Percentiles rank a stretch among this genome's conserved stretches.
Conservation (phyloP, 2,113 vertebrate species). For the Silurus meridionalis region DNA sequence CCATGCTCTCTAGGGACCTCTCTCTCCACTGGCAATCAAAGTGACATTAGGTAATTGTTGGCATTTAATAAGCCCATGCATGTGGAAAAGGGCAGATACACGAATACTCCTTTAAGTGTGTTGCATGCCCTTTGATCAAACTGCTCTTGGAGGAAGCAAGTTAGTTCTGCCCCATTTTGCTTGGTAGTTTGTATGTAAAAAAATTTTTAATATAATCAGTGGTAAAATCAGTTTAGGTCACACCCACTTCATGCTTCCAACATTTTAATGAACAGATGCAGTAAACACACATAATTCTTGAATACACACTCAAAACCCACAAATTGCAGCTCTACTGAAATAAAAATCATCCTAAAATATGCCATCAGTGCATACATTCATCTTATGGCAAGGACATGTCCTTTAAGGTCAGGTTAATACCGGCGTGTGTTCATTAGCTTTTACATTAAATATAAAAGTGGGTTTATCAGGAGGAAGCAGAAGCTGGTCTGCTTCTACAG, state of each 20-base stretch:
- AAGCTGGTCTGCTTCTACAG: constrained; percentile 17
- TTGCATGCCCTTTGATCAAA: not conserved
- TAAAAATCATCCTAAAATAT: not conserved
- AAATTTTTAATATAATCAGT: too few relatives aligned
- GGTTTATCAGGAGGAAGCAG: constrained; percentile 10
- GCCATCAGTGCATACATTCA: not conserved
- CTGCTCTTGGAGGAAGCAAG: not conserved
- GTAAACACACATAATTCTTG: not conserved
- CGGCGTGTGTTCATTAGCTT: not conserved
- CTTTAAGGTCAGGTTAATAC: not conserved
- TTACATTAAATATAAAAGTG: constrained; percentile 23
- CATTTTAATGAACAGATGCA: not conserved
- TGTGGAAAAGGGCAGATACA: not conserved
- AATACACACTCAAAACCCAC: not conserved
- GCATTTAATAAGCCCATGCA: not conserved
- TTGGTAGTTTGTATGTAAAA: not conserved
- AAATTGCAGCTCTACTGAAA: not conserved
- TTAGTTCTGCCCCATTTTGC: not conserved
- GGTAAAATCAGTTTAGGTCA: not conserved
- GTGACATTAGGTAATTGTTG: not conserved
- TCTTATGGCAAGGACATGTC: not conserved
- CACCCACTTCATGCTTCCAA: not conserved
- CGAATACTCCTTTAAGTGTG: not conserved
- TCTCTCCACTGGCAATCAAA: not conserved
- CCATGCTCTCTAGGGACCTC: not conserved